Evolutionary conservation across 2,888 invertebrate genomes (phyloP), one percentile per base, ranked within the genome.

Genomic region (Drosophila kanekoi): DNA sequence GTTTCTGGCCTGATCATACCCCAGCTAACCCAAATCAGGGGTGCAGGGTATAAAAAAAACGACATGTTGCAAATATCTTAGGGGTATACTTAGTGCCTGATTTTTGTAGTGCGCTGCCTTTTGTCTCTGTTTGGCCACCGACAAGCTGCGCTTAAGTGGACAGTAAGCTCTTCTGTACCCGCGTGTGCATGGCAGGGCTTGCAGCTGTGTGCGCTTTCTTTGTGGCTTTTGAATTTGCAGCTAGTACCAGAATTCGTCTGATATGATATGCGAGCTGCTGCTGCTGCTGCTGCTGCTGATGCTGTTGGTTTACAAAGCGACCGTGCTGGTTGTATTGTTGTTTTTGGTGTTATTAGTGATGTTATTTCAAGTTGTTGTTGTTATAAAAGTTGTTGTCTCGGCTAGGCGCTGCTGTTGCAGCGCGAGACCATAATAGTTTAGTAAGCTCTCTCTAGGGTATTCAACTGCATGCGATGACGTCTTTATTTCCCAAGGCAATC

Each of bases 401-500:
- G 66, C 62, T 78, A 60, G 79, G 68, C 74, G 59, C 68, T 79
- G 51, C 40, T 54, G 35, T 33, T 65, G 51, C 52, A 43, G 59
- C 67, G 86, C 77, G 80, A 51, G 66, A 73, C 81, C 76, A 87
- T 89, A 90, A 87, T 90, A 90, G 90, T 87, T 89, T 87, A 75
- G 89, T 81, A 81, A 89, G 89, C 84, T 83, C 78, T 85, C 90
- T 80, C 77, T 65, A 72, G 87, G 79, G 82, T 77, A 87, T 87
- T 87, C 87, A 87, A 87, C 89, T 89, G 87, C 78, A 79, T 64
- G 84, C 65, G 83, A 82, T 73, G 87, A 81, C 79, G 89, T 90
- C 82, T 89, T 89, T 87, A 87, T 87, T 89, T 90, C 90, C 90
- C 85, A 74, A 78, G 82, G 85, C 87, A 88, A 89, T 84, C 84